Percentiles rank a stretch among this genome's conserved stretches.
Evolutionary conservation across 2,888 invertebrate genomes (phyloP).

Genomic region (Galerucella nymphaeae): DNA sequence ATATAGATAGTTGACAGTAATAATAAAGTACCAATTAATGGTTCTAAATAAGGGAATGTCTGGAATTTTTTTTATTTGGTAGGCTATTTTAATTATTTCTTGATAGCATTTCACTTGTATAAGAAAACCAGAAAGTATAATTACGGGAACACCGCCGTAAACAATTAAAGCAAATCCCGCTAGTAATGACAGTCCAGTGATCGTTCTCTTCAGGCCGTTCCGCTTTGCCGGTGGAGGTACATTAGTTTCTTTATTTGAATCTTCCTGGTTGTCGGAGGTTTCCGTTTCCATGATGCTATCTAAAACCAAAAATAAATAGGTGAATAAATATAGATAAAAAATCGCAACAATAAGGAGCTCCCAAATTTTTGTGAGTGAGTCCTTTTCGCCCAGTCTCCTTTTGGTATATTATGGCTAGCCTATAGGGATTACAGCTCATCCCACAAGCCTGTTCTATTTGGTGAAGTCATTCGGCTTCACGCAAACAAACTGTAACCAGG

Average conservation of each 20-base stretch:
- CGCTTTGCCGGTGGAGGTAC: slow-evolving; percentile 39
- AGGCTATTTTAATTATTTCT: slow-evolving; percentile 98
- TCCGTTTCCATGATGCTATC: not conserved
- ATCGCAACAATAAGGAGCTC: too few relatives aligned
- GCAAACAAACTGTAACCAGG: too few relatives aligned
- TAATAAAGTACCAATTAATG: slow-evolving; percentile 96
- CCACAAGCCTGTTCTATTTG: too few relatives aligned
- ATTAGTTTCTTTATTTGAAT: slow-evolving; percentile 9
- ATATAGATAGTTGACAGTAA: slow-evolving; percentile 98
- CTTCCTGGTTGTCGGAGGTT: slow-evolving; percentile 1
- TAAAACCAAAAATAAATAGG: not conserved
- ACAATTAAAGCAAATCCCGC: slow-evolving; percentile 89
- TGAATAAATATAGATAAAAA: too few relatives aligned
- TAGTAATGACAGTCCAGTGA: slow-evolving; percentile 95
- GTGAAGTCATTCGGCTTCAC: too few relatives aligned
- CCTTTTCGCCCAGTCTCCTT: too few relatives aligned
- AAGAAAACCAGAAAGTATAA: slow-evolving; percentile 91
- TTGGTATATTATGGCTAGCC: too few relatives aligned
- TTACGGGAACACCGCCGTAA: slow-evolving; percentile 90
- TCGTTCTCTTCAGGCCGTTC: slow-evolving; percentile 95
- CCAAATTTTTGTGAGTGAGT: too few relatives aligned
- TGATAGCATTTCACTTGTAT: slow-evolving; percentile 99
- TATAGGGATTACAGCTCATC: too few relatives aligned
- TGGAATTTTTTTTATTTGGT: slow-evolving; percentile 94
- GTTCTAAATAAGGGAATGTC: slow-evolving; percentile 87